These are phyloP conservation scores for Amphiprion clarkii DNA, from an alignment of 2,797 vertebrate genomes.

Conservation along the genomic window DNA sequence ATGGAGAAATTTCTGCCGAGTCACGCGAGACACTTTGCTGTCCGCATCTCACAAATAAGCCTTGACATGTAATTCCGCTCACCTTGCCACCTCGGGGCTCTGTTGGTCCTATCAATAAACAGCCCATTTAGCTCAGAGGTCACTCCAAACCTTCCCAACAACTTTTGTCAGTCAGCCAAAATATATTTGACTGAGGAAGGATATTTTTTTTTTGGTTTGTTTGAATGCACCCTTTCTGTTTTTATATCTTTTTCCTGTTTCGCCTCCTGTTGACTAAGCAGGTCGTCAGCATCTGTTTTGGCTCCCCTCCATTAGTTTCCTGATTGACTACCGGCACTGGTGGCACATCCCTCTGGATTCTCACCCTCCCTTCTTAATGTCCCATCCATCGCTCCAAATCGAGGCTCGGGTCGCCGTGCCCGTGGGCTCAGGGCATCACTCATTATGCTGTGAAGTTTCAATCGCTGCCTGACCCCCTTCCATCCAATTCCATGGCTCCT, in stretches of 20 bases:
- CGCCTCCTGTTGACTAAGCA: slow-evolving; percentile 50
- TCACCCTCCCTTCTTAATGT: slow-evolving; percentile 49
- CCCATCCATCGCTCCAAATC: slow-evolving; percentile 71
- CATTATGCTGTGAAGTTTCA: slow-evolving; percentile 81
- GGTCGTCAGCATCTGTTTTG: slow-evolving; percentile 65
- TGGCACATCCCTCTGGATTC: slow-evolving; percentile 28
- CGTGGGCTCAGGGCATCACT: slow-evolving; percentile 71
- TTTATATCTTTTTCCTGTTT: slow-evolving; percentile 1
- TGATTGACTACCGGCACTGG: slow-evolving; percentile 53
- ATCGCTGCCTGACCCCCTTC: slow-evolving; percentile 61
- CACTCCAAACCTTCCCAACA: slow-evolving; percentile 37
- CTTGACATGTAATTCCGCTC: slow-evolving; percentile 78
- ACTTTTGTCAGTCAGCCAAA: slow-evolving; percentile 33
- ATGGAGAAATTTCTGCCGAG: slow-evolving; percentile 52
- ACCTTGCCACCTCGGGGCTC: slow-evolving; percentile 59
- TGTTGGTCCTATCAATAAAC: slow-evolving; percentile 64
- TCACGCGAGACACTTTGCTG: slow-evolving; percentile 55
- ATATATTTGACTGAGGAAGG: slow-evolving; percentile 25
- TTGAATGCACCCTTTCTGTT: slow-evolving; percentile 3
- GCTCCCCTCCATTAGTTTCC: slow-evolving; percentile 63
- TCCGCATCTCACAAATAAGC: slow-evolving; percentile 64
- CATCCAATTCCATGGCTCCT: slow-evolving; percentile 67
- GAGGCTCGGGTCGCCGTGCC: slow-evolving; percentile 55
- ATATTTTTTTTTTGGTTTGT: slow-evolving; percentile 1
- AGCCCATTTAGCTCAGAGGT: slow-evolving; percentile 55